Evolutionary conservation across 2,113 vertebrate species (phyloP).

Genomic region (Romanogobio albipinnatus): DNA sequence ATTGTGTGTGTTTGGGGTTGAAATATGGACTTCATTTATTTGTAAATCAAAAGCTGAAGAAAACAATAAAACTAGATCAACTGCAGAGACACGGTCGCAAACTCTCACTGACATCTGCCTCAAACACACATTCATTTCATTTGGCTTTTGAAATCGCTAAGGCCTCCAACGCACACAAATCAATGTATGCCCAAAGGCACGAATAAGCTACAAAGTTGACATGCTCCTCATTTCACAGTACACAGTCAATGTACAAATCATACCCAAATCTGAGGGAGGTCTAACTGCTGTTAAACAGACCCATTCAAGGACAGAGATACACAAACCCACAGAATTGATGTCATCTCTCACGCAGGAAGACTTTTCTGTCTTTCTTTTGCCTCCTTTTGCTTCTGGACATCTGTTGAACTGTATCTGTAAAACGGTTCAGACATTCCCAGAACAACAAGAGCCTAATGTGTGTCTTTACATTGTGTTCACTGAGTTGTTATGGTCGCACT

Average conservation of each 20-base stretch:
- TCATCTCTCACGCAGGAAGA: constrained; percentile 43
- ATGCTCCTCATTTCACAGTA: constrained; percentile 7
- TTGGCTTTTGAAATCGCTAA: constrained; percentile 9
- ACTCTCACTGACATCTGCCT: constrained; percentile 22
- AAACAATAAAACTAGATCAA: constrained; percentile 26
- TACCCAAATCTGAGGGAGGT: constrained; percentile 33
- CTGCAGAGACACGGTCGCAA: constrained; percentile 41
- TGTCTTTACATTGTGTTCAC: constrained; percentile 14
- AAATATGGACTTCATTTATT: constrained; percentile 43
- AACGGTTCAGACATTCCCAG: constrained; percentile 24
- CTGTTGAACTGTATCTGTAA: constrained; percentile 18
- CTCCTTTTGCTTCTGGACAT: constrained; percentile 2
- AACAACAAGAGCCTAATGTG: constrained; percentile 15
- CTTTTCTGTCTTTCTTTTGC: constrained; percentile 15
- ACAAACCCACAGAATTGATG: constrained; percentile 44
- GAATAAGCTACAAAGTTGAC: constrained; percentile 30
- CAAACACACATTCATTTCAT: constrained; percentile 32
- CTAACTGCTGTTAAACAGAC: constrained; percentile 40
- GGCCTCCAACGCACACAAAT: constrained; percentile 11
- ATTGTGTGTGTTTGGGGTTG: constrained; percentile 11
- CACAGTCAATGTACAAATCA: constrained; percentile 21
- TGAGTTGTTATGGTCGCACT: neutral
- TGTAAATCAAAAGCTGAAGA: constrained; percentile 37
- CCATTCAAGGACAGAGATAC: constrained; percentile 38
- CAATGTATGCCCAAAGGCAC: neutral